Conservation (phyloP, 2,888 invertebrate genomes). For the Hirtodrosophila alboralis region DNA sequence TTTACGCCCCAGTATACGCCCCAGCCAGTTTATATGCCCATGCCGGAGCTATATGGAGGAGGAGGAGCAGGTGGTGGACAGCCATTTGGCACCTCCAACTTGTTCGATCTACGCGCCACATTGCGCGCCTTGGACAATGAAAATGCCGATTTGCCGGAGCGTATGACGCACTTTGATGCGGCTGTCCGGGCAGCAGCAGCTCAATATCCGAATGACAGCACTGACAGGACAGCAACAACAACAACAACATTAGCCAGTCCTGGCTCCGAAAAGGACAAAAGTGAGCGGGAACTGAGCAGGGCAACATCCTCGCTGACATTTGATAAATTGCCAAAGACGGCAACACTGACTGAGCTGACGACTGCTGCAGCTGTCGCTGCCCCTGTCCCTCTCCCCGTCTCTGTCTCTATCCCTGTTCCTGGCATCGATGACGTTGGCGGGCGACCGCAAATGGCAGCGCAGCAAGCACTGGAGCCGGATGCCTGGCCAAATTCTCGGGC, state of each 20-base stretch:
- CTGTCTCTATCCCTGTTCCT: no score
- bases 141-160: slow-evolving; percentile 72
- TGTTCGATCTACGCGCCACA: slow-evolving; percentile 73
- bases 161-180: slow-evolving; percentile 55
- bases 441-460: slow-evolving; percentile 59
- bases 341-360: slow-evolving; percentile 56
- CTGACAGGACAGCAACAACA: slow-evolving; percentile 16
- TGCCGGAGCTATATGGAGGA: slow-evolving; percentile 51
- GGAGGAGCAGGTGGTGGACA: slow-evolving; percentile 5
- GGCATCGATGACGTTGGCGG: slow-evolving; percentile 40
- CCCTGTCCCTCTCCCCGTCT: no score
- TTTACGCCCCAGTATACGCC: slow-evolving; percentile 62
- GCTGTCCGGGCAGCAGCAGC: slow-evolving; percentile 28
- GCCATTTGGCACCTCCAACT: slow-evolving; percentile 59
- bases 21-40: slow-evolving; percentile 53
- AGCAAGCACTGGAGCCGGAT: slow-evolving; percentile 32
- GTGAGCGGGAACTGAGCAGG: slow-evolving; percentile 64
- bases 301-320: slow-evolving; percentile 76
- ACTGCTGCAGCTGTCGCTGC: slow-evolving; percentile 50
- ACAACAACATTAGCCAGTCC: slow-evolving; percentile 19
- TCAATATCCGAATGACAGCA: slow-evolving; percentile 16
- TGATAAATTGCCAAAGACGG: slow-evolving; percentile 75
- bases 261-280: slow-evolving; percentile 38
- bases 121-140: slow-evolving; percentile 74
- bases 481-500: slow-evolving; percentile 73